phyloP scores from a whole-genome alignment of 53 echinoderm and acorn worm species.

The Astropecten irregularis region DNA sequence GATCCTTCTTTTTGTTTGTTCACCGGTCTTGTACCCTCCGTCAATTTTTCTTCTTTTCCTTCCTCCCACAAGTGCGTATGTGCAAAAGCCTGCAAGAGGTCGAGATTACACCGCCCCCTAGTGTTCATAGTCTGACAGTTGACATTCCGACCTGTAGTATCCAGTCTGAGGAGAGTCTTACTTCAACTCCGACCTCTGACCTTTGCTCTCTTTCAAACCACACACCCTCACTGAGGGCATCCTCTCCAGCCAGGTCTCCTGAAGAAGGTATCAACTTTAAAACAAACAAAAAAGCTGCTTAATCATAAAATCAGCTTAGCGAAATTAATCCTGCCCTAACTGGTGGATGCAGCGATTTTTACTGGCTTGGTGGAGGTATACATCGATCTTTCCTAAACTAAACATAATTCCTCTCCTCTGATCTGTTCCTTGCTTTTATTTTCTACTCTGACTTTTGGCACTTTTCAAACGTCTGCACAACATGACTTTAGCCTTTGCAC shows the following conservation, averaged over 20 bases:
- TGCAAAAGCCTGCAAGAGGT: neutral
- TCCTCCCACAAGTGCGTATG: neutral
- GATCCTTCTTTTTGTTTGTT: no score
- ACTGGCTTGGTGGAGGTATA: slow-evolving; percentile 16
- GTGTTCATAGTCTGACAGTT: slow-evolving; percentile 31
- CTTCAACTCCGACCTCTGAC: slow-evolving; percentile 52
- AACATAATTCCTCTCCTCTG: neutral
- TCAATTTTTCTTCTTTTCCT: neutral
- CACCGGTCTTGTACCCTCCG: no score
- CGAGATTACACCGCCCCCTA: slow-evolving; percentile 32
- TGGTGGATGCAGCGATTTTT: neutral
- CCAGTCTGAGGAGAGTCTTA: slow-evolving; percentile 34
- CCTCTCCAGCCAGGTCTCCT: slow-evolving; percentile 33
- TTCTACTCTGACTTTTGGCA: neutral
- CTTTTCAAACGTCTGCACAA: neutral
- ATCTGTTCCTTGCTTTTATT: neutral
- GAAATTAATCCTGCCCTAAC: neutral
- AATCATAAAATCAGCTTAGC: neutral
- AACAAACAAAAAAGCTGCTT: neutral
- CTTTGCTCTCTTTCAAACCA: slow-evolving; percentile 36
- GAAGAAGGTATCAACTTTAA: slow-evolving; percentile 21
- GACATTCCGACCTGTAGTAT: slow-evolving; percentile 32
- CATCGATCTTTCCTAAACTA: no score
- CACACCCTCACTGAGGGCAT: slow-evolving; percentile 16
- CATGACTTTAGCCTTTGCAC: slow-evolving; percentile 12